Percentiles rank a stretch among this genome's conserved stretches.
Conservation (phyloP, 2,888 invertebrate species). For the Drosophila pullipes region DNA sequence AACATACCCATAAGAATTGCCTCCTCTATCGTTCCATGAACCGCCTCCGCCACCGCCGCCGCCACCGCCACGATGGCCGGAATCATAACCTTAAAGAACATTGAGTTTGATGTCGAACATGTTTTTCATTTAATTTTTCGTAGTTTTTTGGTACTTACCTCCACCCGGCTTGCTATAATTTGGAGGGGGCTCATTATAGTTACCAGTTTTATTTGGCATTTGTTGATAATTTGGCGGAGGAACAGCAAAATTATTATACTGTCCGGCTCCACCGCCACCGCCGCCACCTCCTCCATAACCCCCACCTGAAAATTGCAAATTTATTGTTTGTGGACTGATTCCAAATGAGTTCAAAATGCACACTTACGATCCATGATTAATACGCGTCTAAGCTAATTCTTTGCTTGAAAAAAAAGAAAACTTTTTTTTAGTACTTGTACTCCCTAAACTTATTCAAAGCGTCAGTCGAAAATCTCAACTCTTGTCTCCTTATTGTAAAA, state of each 20-base stretch:
- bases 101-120: constrained; percentile 7
- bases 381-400: constrained; percentile 11
- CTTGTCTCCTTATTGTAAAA: constrained; percentile 54
- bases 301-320: constrained; percentile 59
- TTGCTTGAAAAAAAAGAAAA: constrained; percentile 14
- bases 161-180: constrained; percentile 81
- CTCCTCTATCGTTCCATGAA: constrained; percentile 75
- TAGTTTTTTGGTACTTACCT: constrained; percentile 62
- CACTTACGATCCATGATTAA: constrained; percentile 80
- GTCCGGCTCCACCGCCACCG: constrained; percentile 70
- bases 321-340: background rate
- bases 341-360: background rate
- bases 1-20: constrained; percentile 84
- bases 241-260: constrained; percentile 84
- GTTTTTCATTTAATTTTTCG: background rate
- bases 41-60: constrained; percentile 73
- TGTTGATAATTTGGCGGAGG: constrained; percentile 85
- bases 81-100: constrained; percentile 81
- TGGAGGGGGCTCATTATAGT: constrained; percentile 84
- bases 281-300: constrained; percentile 67
- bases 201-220: constrained; percentile 80
- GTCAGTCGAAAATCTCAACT: constrained; percentile 48
- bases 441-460: constrained; percentile 25
- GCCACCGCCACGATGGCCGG: constrained; percentile 75
- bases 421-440: constrained; percentile 6